Evolutionary conservation across 1,140 invertebrate species (phyloP).

Genomic region (Pseudomyrmex gracilis): DNA sequence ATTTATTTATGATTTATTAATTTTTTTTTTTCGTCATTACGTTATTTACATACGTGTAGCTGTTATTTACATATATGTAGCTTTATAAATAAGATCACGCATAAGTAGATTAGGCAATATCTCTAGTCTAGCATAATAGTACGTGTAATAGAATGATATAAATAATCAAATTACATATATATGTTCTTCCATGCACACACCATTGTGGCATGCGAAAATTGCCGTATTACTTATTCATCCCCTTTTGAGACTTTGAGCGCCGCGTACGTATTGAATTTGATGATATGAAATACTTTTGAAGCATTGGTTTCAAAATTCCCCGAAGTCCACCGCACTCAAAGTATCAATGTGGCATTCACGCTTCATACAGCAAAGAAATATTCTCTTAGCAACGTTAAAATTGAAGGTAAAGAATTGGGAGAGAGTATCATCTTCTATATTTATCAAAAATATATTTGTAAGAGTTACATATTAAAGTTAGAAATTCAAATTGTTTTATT

Average conservation of each 20-base stretch:
- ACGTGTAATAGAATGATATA: no score
- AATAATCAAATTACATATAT: constrained; percentile 18
- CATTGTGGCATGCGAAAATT: constrained; percentile 25
- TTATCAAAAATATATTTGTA: background rate
- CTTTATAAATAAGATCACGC: constrained; percentile 4
- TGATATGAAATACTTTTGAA: no score
- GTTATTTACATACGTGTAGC: background rate
- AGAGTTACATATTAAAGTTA: background rate
- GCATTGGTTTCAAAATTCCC: no score
- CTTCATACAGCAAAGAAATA: constrained; percentile 1
- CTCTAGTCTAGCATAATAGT: background rate
- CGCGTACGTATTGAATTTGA: no score
- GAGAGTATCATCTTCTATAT: background rate
- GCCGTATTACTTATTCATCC: constrained; percentile 4
- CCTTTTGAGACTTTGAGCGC: background rate
- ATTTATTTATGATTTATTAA: constrained; percentile 6
- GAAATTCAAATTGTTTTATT: background rate
- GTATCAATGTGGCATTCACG: constrained; percentile 35
- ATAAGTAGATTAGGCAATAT: constrained; percentile 33
- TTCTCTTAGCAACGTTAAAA: constrained; percentile 8
- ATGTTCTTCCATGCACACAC: background rate
- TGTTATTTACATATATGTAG: background rate
- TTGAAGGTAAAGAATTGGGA: constrained; percentile 69
- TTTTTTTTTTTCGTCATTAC: constrained; percentile 8
- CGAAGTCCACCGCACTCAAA: no score